Evolutionary conservation across 1,140 invertebrate genomes (phyloP).

Genomic region (Cyphomyrmex costatus): DNA sequence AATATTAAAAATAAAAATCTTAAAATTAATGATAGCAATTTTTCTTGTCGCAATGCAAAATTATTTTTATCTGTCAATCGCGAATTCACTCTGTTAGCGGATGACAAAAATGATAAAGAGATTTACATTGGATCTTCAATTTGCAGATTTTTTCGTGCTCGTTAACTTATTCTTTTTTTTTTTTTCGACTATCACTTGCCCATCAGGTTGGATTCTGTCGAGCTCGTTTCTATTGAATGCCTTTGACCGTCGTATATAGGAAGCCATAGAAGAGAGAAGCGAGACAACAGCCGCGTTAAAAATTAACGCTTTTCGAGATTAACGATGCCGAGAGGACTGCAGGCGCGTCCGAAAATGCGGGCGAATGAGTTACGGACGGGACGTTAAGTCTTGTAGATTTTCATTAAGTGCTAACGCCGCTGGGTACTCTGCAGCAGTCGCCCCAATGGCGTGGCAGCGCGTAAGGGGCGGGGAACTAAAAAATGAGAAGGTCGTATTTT

Average conservation of each 20-base stretch:
- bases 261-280: not conserved
- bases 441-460: slow-evolving; percentile 6
- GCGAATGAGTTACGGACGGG: slow-evolving; percentile 59
- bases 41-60: not conserved
- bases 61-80: not conserved
- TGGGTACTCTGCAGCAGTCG: slow-evolving; percentile 31
- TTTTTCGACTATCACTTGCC: not conserved
- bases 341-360: slow-evolving; percentile 49
- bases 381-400: slow-evolving; percentile 72
- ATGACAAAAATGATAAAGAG: not conserved
- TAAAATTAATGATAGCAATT: not conserved
- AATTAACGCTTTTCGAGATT: slow-evolving; percentile 58
- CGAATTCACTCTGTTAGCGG: not conserved
- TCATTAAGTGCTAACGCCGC: slow-evolving; percentile 71
- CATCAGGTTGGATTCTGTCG: slow-evolving; percentile 17
- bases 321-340: slow-evolving; percentile 20
- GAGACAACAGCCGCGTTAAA: slow-evolving; percentile 47
- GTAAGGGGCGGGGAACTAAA: slow-evolving; percentile 33
- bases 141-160: not conserved
- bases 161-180: slow-evolving; percentile 7
- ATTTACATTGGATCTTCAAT: not conserved
- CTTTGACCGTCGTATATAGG: slow-evolving; percentile 1
- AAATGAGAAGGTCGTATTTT: slow-evolving; percentile 65
- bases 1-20: slow-evolving; percentile 13
- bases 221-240: not conserved